Conservation (phyloP, 2,888 invertebrate genomes). For the Timema cristinae region DNA sequence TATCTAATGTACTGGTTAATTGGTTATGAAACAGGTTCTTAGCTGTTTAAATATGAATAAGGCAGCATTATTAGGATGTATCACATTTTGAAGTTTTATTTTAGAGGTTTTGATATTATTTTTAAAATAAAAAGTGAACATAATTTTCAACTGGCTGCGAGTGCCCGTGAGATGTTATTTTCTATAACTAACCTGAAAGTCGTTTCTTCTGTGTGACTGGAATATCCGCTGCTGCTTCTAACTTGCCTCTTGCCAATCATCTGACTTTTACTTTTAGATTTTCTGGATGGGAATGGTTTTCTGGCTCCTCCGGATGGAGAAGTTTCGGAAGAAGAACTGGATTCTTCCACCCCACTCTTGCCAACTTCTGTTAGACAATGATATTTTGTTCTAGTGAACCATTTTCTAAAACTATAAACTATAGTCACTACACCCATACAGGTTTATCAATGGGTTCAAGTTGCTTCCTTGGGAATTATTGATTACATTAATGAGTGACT, state of each 20-base stretch:
- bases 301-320: slow-evolving; percentile 56
- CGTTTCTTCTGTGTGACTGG: slow-evolving; percentile 80
- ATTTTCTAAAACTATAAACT: neutral
- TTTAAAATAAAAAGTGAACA: too few species aligned
- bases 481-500: too few species aligned
- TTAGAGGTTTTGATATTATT: too few species aligned
- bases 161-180: too few species aligned
- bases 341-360: slow-evolving; percentile 61
- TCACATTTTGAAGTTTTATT: too few species aligned
- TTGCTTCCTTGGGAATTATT: too few species aligned
- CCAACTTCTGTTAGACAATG: slow-evolving; percentile 27
- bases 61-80: too few species aligned
- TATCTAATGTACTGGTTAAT: too few species aligned
- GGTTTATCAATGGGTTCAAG: too few species aligned
- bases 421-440: neutral
- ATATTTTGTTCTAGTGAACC: neutral
- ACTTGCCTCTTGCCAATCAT: slow-evolving; percentile 64
- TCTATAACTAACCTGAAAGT: slow-evolving; percentile 63
- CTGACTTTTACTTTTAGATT: slow-evolving; percentile 55
- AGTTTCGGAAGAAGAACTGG: slow-evolving; percentile 74
- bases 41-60: too few species aligned
- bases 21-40: too few species aligned
- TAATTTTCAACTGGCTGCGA: too few species aligned
- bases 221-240: slow-evolving; percentile 74
- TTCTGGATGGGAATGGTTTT: slow-evolving; percentile 65